phyloP scores from a whole-genome alignment of 2,888 invertebrate genomes.

The Mesochorus sp. region DNA sequence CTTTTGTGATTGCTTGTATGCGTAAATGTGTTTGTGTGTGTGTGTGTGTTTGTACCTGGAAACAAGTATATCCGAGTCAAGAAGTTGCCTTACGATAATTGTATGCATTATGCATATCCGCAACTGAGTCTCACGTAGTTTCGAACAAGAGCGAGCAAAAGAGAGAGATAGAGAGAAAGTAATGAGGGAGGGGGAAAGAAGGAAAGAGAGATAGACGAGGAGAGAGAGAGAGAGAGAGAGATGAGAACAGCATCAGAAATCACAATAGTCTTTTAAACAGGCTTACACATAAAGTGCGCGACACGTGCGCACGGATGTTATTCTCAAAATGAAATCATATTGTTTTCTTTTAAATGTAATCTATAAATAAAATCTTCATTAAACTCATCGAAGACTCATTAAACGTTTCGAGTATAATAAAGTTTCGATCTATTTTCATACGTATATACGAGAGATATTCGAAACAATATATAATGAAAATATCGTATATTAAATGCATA shows the following conservation, averaged over 20 bases:
- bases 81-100: constrained; percentile 60
- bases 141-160: background rate
- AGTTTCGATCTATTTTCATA: too few relatives aligned
- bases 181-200: background rate
- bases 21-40: too few relatives aligned
- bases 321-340: constrained; percentile 1
- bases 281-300: background rate
- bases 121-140: constrained; percentile 36
- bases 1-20: too few relatives aligned
- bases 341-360: too few relatives aligned
- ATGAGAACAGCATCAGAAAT: constrained; percentile 45
- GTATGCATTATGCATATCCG: constrained; percentile 61
- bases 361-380: background rate
- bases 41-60: constrained; percentile 30
- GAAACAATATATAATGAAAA: too few relatives aligned
- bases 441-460: background rate
- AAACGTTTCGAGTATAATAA: too few relatives aligned
- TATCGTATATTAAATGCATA: too few relatives aligned
- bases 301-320: background rate
- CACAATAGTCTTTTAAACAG: constrained; percentile 34
- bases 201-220: background rate
- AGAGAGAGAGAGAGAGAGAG: constrained; percentile 8
- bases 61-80: constrained; percentile 58
- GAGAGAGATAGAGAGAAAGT: background rate
- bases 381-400: background rate